Conservation (phyloP, 2,797 vertebrate genomes). For the Streptopelia turtur region DNA sequence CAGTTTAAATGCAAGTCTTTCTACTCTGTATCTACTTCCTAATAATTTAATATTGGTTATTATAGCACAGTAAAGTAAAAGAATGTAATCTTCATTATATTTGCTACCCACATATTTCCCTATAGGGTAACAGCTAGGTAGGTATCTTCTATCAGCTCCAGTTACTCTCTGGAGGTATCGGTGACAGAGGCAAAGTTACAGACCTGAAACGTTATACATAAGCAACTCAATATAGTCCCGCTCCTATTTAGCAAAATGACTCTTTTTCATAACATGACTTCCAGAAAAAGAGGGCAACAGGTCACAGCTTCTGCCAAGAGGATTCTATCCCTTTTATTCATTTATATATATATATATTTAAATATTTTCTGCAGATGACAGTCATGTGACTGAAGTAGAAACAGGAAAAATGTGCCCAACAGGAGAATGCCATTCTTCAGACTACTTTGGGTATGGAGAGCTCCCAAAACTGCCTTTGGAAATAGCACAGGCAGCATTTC, state of each 20-base stretch:
- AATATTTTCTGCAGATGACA: background rate
- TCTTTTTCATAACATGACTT: background rate
- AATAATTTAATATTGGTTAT: background rate
- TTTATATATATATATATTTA: background rate
- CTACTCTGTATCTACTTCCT: background rate
- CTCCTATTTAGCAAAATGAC: background rate
- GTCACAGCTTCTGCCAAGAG: background rate
- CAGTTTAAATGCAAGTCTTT: background rate
- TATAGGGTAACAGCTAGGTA: background rate
- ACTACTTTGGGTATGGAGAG: conserved; percentile 35
- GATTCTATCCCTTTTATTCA: background rate
- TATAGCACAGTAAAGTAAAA: conserved; percentile 8
- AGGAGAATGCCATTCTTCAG: conserved; percentile 22
- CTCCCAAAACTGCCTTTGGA: conserved; percentile 59
- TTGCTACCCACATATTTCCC: background rate
- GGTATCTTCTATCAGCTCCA: background rate
- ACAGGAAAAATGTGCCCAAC: conserved; percentile 6
- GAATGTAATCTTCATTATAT: background rate
- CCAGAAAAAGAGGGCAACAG: background rate
- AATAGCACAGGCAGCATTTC: conserved; percentile 40
- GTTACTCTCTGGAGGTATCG: background rate
- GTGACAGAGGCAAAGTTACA: background rate
- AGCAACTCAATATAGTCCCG: background rate
- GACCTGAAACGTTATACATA: background rate
- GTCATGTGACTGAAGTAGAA: background rate